Conservation (phyloP, 2,888 invertebrate genomes). For the Dryocosmus kuriphilus region DNA sequence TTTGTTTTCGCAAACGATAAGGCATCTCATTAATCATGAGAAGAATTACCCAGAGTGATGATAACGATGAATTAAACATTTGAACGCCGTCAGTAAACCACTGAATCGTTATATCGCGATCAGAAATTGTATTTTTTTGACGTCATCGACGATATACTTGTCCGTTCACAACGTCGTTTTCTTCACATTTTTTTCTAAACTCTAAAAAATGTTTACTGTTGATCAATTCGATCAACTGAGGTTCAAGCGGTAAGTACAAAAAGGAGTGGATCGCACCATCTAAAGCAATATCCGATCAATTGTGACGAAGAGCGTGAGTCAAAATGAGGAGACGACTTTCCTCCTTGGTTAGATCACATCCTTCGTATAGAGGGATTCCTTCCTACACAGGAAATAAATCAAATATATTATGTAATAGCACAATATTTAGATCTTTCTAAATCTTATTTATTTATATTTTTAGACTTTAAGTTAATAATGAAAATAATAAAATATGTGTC, state of each 20-base stretch:
- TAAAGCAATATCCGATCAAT: too few species aligned
- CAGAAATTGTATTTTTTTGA: slow-evolving; percentile 3
- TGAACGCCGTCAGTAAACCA: slow-evolving; percentile 43
- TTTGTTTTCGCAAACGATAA: slow-evolving; percentile 10
- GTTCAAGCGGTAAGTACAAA: slow-evolving; percentile 23
- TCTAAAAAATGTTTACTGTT: slow-evolving; percentile 26
- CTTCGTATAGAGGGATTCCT: too few species aligned
- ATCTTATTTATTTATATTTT: too few species aligned
- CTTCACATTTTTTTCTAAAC: neutral
- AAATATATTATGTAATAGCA: too few species aligned
- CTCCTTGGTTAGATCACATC: too few species aligned
- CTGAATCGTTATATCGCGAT: slow-evolving; percentile 40
- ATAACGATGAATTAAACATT: neutral
- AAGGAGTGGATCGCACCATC: neutral
- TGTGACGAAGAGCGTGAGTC: too few species aligned
- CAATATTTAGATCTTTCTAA: too few species aligned
- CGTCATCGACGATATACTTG: slow-evolving; percentile 5
- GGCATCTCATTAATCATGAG: slow-evolving; percentile 36
- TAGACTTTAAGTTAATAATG: too few species aligned
- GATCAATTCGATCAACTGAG: slow-evolving; percentile 31
- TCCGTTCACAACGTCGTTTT: slow-evolving; percentile 39
- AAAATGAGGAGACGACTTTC: too few species aligned
- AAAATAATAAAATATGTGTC: too few species aligned
- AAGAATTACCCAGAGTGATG: slow-evolving; percentile 21
- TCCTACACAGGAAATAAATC: too few species aligned